Evolutionary conservation across 2,888 invertebrate species (phyloP).

Genomic region (Aphodius granarius): DNA sequence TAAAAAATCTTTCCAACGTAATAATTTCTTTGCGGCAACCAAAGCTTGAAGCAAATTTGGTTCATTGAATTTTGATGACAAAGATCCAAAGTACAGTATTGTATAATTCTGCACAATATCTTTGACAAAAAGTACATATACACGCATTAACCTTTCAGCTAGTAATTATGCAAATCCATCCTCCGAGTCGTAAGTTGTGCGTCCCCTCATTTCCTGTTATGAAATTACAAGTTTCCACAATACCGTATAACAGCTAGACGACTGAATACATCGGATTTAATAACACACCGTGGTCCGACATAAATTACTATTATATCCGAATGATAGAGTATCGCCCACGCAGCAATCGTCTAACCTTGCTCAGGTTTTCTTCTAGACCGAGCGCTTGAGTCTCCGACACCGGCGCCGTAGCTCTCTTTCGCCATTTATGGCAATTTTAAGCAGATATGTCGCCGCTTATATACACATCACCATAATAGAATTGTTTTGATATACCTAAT

Average conservation of each 20-base stretch:
- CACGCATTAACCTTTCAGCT: not conserved
- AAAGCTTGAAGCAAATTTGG: too few relatives aligned
- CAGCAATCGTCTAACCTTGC: not conserved
- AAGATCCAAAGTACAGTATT: not conserved
- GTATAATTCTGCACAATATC: not conserved
- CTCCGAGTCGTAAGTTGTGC: not conserved
- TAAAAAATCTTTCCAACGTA: too few relatives aligned
- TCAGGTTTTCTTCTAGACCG: not conserved
- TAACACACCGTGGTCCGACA: not conserved
- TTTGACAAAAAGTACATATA: not conserved
- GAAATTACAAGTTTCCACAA: not conserved
- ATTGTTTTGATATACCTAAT: slow-evolving; percentile 21
- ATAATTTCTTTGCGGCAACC: too few relatives aligned
- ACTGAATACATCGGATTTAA: not conserved
- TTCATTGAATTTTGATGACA: too few relatives aligned
- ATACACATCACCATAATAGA: slow-evolving; percentile 24
- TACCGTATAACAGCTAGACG: not conserved
- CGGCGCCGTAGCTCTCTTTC: not conserved
- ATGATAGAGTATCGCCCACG: not conserved
- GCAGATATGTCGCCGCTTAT: slow-evolving; percentile 10
- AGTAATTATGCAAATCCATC: not conserved
- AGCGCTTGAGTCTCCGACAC: not conserved
- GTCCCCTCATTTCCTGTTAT: not conserved
- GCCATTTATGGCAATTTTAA: slow-evolving; percentile 8
- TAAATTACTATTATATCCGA: not conserved